A percentile compares a stretch with the other conserved stretches of the same genome.
These are phyloP conservation scores for Ochotona curzoniae DNA, from an alignment of 2,113 vertebrate species.

Conservation along the genomic window DNA sequence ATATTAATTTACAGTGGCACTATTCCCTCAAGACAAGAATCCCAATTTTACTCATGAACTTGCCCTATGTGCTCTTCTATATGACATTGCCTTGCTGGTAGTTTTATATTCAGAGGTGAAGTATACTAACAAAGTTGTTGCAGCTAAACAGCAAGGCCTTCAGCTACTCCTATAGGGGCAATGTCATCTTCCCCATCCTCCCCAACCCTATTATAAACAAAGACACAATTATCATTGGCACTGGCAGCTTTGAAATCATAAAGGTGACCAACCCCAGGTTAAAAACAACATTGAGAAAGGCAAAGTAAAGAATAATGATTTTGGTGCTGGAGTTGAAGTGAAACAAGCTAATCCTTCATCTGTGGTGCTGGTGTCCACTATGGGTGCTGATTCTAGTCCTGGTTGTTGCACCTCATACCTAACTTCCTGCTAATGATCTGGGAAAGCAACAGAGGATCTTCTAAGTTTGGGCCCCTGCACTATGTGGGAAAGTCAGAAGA, in stretches of 20 bases:
- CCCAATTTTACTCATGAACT: background rate
- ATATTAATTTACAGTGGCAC: constrained; percentile 21
- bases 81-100: background rate
- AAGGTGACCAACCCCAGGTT: background rate
- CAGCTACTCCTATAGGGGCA: background rate
- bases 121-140: background rate
- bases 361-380: too few species aligned
- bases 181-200: background rate
- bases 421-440: too few species aligned
- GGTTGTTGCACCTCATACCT: too few species aligned
- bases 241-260: background rate
- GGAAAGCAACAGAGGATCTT: too few species aligned
- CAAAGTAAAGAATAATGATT: background rate
- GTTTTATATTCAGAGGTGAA: background rate
- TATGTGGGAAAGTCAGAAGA: too few species aligned
- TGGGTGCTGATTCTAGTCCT: too few species aligned
- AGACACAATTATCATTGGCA: background rate
- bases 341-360: too few species aligned
- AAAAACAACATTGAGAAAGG: background rate
- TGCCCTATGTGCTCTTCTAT: background rate
- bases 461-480: too few species aligned
- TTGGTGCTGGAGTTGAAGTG: background rate
- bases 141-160: background rate
- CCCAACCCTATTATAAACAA: constrained; percentile 2
- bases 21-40: background rate